A percentile compares a stretch with the other conserved stretches of the same genome.
phyloP scores from a whole-genome alignment of 2,797 vertebrate species.

The Danio aesculapii region DNA sequence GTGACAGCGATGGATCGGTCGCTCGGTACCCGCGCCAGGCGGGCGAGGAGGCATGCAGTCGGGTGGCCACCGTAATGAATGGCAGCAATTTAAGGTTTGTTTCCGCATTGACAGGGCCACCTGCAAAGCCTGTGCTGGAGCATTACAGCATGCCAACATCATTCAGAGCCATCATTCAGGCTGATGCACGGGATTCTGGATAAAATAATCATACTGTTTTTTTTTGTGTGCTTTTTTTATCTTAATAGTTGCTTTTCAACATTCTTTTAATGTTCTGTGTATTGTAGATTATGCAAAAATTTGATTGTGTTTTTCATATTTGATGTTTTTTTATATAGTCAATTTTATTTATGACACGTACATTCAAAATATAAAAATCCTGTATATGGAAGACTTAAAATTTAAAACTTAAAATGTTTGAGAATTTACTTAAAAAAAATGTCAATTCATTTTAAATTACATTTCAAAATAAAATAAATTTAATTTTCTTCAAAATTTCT shows the following conservation, averaged over 20 bases:
- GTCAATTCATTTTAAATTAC: no score
- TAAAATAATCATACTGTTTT: conserved; percentile 2
- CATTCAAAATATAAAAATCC: no score
- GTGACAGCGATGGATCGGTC: conserved; percentile 96
- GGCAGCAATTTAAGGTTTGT: conserved; percentile 93
- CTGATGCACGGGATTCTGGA: not conserved
- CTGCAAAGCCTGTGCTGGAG: conserved; percentile 83
- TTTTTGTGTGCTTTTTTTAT: no score
- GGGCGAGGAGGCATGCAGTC: conserved; percentile 76
- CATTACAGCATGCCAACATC: conserved; percentile 71
- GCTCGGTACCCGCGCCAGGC: conserved; percentile 83
- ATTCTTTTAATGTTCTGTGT: no score
- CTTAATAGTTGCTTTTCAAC: not conserved
- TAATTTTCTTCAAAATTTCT: no score
- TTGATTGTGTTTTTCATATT: no score
- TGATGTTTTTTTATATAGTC: no score
- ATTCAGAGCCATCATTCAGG: conserved; percentile 60
- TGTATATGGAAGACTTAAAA: no score
- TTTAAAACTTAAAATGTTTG: no score
- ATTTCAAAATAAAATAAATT: no score
- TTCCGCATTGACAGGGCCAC: conserved; percentile 90
- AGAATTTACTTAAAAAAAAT: no score
- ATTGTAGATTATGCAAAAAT: not conserved
- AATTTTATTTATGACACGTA: no score
- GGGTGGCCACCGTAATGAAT: conserved; percentile 89